A percentile compares a stretch with the other conserved stretches of the same genome.
Evolutionary conservation across 2,888 invertebrate genomes (phyloP).

Genomic region (Neuroscelio doddi): DNA sequence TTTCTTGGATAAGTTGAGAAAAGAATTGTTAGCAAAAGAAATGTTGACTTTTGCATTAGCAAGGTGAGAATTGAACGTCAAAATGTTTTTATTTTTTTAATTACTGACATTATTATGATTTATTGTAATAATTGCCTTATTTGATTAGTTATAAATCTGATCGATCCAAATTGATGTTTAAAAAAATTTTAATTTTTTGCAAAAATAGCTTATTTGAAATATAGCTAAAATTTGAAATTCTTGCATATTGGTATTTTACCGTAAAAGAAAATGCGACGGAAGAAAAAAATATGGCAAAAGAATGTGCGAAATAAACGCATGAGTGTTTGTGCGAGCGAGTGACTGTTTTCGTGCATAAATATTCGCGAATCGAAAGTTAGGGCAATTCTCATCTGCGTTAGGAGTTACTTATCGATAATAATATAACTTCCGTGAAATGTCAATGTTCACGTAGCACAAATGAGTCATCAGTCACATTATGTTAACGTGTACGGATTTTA

Average conservation of each 20-base stretch:
- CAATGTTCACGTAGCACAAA: conserved; percentile 62
- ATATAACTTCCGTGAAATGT: conserved; percentile 58
- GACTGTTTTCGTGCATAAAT: conserved; percentile 25
- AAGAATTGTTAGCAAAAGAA: conserved; percentile 32
- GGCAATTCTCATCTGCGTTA: conserved; percentile 44
- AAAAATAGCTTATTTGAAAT: too few relatives aligned
- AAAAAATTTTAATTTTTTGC: too few relatives aligned
- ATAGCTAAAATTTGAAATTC: too few relatives aligned
- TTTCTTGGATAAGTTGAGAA: background rate
- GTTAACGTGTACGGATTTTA: conserved; percentile 47
- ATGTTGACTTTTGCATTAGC: conserved; percentile 54
- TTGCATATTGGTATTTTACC: conserved; percentile 54
- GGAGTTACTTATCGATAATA: conserved; percentile 46
- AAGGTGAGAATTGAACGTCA: conserved; percentile 51
- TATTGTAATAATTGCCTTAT: too few relatives aligned
- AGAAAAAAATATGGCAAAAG: conserved; percentile 13
- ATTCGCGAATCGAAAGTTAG: conserved; percentile 37
- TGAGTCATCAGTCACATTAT: conserved; percentile 49
- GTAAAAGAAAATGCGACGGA: conserved; percentile 34
- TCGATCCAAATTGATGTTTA: too few relatives aligned
- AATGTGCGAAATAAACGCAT: conserved; percentile 8
- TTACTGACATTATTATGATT: too few relatives aligned
- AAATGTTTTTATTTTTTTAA: conserved; percentile 49
- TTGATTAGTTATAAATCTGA: too few relatives aligned
- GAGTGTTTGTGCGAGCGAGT: conserved; percentile 40